phyloP scores from a whole-genome alignment of 2,888 invertebrate species.

The Scaptomyza flava region DNA sequence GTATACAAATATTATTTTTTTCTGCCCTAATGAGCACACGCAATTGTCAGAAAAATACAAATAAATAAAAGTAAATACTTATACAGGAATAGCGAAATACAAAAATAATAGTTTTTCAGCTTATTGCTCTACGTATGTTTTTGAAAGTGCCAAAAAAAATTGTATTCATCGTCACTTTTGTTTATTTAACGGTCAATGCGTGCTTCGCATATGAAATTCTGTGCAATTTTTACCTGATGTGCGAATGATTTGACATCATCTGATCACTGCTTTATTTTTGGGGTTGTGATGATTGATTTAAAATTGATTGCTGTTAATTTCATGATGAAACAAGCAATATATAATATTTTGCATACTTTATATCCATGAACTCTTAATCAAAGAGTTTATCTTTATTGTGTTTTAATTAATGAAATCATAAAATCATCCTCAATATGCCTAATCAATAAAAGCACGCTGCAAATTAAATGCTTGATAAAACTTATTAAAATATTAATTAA shows the following conservation, averaged over 20 bases:
- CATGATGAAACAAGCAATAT: not conserved
- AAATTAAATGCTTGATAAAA: no score
- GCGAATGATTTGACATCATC: constrained; percentile 19
- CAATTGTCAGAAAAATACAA: constrained; percentile 9
- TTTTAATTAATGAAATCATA: not conserved
- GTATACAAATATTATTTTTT: constrained; percentile 43
- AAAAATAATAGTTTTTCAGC: constrained; percentile 20
- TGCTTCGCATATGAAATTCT: constrained; percentile 18
- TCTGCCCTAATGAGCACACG: constrained; percentile 38
- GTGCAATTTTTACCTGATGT: not conserved
- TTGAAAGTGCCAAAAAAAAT: constrained; percentile 43
- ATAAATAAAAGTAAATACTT: not conserved
- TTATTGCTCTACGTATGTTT: constrained; percentile 34
- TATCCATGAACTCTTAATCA: not conserved
- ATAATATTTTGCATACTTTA: not conserved
- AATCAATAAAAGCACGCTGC: not conserved
- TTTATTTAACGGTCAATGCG: constrained; percentile 39
- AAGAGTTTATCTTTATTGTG: not conserved
- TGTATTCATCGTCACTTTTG: constrained; percentile 39
- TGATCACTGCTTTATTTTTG: not conserved
- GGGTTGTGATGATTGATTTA: not conserved
- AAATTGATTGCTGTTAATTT: not conserved
- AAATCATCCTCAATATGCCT: not conserved
- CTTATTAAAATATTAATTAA: not conserved
- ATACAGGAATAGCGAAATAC: constrained; percentile 11